Evolutionary conservation across 2,888 invertebrate genomes (phyloP), one percentile per base, ranked within the genome.

Genomic region (Orthosia gracilis): DNA sequence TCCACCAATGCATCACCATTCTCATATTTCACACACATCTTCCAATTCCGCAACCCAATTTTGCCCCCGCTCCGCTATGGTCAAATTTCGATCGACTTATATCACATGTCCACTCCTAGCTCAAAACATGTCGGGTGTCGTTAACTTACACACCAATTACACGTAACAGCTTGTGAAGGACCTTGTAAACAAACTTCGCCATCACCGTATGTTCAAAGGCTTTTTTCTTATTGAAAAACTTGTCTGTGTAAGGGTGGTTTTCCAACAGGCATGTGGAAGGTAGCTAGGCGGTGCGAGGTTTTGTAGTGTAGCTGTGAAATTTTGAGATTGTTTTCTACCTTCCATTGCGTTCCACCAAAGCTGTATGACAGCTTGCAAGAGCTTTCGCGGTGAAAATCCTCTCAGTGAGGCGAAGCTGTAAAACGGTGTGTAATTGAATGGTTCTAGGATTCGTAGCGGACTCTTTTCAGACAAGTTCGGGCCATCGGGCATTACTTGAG

Each of bases 141-240:
- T 68, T 83, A 71, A 69, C 72, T 83, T 69, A 69, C 72, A 66
- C 57, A 71, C 71, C 66, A 66, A 69, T 76, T 72, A 82, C 54
- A 78, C 65, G 65, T 72, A 77, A 69, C 21, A 71, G 54, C 73
- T 64, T 50, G 73, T 31, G 64, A 67, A 76, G 55, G 65, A 55
- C 47, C 59, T 67, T 74, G 68, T 69, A 69, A 73, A 73, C 69
- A 69, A 79, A 75, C 80, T 80, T 76, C 18, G 47, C 67, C 69
- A 80, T 81, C 23, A 64, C 88, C 85, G 71, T 88, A 84, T 88
- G 89, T 89, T 92, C 89, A 88, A 89, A 89, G 90, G 90, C 88
- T 90, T 67, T 59, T 45, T 61, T 47, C 59, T 93, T 93, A 94
- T 94, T 94, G 94, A 94, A 94, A 94, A 94, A 94, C 92, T 94